Evolutionary conservation across 2,888 invertebrate genomes (phyloP), one percentile per base, ranked within the genome.

Genomic region (Clanis bilineata): DNA sequence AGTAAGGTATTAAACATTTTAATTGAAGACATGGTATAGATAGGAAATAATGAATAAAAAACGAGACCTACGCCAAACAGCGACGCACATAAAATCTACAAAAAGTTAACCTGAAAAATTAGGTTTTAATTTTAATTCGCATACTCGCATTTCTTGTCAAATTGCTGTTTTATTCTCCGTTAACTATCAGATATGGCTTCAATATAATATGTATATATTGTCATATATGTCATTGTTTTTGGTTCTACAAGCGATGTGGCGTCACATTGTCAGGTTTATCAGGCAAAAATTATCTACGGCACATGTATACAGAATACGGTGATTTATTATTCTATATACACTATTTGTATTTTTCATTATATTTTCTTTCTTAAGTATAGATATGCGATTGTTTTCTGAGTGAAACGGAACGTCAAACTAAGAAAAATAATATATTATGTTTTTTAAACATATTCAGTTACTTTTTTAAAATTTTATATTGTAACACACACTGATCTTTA

Each of bases 271-370:
- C 32, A 28, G 25, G 56, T 39, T 56, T 15, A 55, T 55, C 12
- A 12, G 23, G 1, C 32, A 51, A 18, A 32, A 10, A 32, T 32
- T 18, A 51, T 21, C 10, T 32, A 32, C 51, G 51, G 56, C 39
- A 56, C 56, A 39, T 38, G 9, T 51, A 39, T 56, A 22, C 56
- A 56, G 21, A 56, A 56, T 32, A 51, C 51, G 51, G 47, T 51
- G 47, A 51, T n/a, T 32, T 51, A 18, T 39, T 39, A 18, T 56
- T 39, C 18, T 23, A 39, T 25, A 38, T 54, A 54, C 41, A 23
- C 47, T 25, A 22, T 59, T 59, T 28, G 23, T 41, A 55, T 43
- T 55, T 43, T 55, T 28, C 43, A 57, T 57, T 39, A 32, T 23
- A 22, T 56, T 56, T 56, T 39, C 22, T 56, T 56, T 36, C 38